These are phyloP conservation scores for Bagarius yarrelli DNA, from an alignment of 2,113 vertebrate species.

Conservation along the genomic window DNA sequence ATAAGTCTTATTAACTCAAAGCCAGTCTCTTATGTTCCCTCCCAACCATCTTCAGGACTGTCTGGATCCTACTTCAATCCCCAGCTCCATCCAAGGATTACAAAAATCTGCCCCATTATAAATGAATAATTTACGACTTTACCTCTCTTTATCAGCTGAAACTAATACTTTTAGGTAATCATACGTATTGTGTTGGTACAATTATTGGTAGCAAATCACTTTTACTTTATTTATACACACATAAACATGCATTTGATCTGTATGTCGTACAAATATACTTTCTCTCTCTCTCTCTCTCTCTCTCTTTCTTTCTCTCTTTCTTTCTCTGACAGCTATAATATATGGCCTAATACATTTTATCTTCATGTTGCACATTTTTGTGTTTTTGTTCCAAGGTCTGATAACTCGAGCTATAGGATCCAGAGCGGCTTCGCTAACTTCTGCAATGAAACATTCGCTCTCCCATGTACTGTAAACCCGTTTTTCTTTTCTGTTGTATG, in stretches of 20 bases:
- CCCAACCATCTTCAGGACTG: no score
- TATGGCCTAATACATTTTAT: constrained; percentile 38
- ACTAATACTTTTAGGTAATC: not conserved
- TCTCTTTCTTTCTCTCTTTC: not conserved
- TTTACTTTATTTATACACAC: not conserved
- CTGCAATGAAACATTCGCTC: constrained; percentile 34
- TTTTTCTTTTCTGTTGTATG: constrained; percentile 35
- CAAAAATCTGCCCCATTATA: not conserved
- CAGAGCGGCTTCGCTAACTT: constrained; percentile 19
- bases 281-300: not conserved
- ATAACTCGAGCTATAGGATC: constrained; percentile 58
- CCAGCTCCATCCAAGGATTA: not conserved
- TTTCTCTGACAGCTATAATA: constrained; percentile 22
- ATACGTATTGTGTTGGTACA: not conserved
- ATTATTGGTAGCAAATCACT: not conserved
- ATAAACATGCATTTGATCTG: not conserved
- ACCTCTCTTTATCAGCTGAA: not conserved
- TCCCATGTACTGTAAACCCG: constrained; percentile 45
- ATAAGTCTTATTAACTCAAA: no score
- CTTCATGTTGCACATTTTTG: constrained; percentile 38
- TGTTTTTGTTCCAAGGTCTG: constrained; percentile 55
- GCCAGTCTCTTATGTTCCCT: no score
- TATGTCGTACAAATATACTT: not conserved
- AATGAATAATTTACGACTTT: not conserved
- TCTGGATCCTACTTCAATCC: no score